Evolutionary conservation across 2,888 invertebrate species (phyloP), one percentile per base, ranked within the genome.

Genomic region (Phengaris arion): DNA sequence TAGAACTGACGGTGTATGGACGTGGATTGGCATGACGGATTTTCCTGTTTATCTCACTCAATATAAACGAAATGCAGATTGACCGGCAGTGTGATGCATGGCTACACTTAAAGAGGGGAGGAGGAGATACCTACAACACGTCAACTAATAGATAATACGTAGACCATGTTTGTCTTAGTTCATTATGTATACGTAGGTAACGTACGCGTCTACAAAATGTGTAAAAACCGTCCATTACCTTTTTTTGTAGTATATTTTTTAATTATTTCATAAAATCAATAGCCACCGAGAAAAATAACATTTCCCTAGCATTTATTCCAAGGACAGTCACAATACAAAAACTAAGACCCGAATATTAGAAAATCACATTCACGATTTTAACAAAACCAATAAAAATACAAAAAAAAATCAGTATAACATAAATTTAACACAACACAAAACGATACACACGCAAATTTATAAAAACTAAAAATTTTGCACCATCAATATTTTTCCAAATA

Each of bases 381-480:
- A 69, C 46, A 0, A 48, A 69, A 46, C 3, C 46, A 35, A 46
- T 4, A 69, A 48, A 8, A 48, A 48, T 48, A 48, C 48, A 48
- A 69, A 46, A 69, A 46, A 69, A 68, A 68, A 22, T 22, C 73
- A 35, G 15, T 64, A 64, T 22, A 13, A 13, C 35, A 45, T 35
- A 64, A 64, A 64, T 64, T 64, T 64, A 10, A 35, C 15, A 64
- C 64, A 64, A 1, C 35, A 64, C 64, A 64, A 64, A 64, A 48
- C 48, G 8, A 48, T 48, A 48, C 15, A 22, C 5, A 22, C 15
- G 8, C 10, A 13, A 64, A 7, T 64, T 64, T 45, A 12, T 12
- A 35, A 64, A 59, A 13, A 64, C 64, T 35, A 12, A 64, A 64
- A 64, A 64, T 64, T 45, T 64, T 45, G 6, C 15, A 10, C 35